Base-by-base conservation (phyloP, 1,140 invertebrate genomes). In the Brachystomella parvula region DNA sequence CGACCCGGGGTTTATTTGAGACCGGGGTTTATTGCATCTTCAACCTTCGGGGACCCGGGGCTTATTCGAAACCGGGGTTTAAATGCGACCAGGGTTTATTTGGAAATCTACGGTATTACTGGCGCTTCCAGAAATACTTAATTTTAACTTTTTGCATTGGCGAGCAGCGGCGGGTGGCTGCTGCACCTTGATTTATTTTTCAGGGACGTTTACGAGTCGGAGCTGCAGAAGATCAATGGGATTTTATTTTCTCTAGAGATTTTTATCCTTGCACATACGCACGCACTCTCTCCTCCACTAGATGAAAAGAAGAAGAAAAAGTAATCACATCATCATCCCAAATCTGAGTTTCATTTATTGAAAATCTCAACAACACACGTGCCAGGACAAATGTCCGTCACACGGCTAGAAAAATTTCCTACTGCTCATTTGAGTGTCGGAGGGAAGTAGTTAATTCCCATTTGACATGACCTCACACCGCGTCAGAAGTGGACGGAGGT, bases 401-500 rank as follows among this genome's bases (percentile, higher is more conserved):
- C 67, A 65, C 63, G 63, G 35, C 29, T 49, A 47, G 49, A n/a
- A 17, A 24, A 62, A 44, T 53, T 56, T 35, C 35, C 24, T 61
- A 35, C 9, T 65, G 61, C 44, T 59, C 35, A 68, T 60, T 53
- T 63, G 30, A 26, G 49, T 19, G 35, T 6, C 6, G 6, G 35
- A 9, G 35, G 9, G 24, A 24, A 9, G 9, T 53, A 53, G 47
- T 47, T 58, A 67, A 72, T 67, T 69, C 70, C 70, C 70, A 69
- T 65, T 67, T 72, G 70, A 72, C 68, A 60, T 47, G 71, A 70
- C 71, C 71, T 61, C 67, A 70, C 68, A 73, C 65, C 67, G 65
- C 68, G 68, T 68, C 33, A n/a, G 19, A 19, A 60, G n/a, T 29
- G 35, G n/a, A 2, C 21, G 15, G 31, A 73, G 68, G 71, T 73